Evolutionary conservation across 2,113 vertebrate species (phyloP), one percentile per base, ranked within the genome.

Genomic region (Amphiprion ocellaris): DNA sequence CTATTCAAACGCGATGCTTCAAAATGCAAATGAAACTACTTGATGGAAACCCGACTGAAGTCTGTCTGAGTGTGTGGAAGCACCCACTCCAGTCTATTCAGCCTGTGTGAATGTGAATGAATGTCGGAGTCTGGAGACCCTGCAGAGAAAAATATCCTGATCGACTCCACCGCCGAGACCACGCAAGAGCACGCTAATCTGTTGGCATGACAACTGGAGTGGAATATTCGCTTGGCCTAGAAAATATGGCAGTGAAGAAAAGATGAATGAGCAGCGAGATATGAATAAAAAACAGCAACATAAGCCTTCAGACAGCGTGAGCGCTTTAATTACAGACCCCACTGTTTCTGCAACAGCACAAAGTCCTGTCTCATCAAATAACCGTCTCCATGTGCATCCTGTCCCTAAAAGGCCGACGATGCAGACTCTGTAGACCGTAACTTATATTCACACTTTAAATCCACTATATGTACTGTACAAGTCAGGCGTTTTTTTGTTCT

Each of bases 171-270:
- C 76, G 81, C 81, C 26, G 69, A 68, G 77, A 74, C 85, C 77
- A 80, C 52, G 78, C 88, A 63, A 78, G 76, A 89, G 77, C 87
- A 88, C 66, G 80, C 86, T 90, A 91, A 92, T 92, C 88, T 90
- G 87, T 90, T 90, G 87, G 87, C 90, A 90, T 91, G 88, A 93
- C 90, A 92, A 93, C 90, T 83, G 89, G 80, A 88, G 87, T 92
- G 89, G 86, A 92, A 93, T 85, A 87, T 88, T 88, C 23, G 23
- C 85, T 90, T 92, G 91, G 83, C 90, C 92, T 91, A 91, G 91
- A 93, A 93, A 93, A 91, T 91, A 89, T 87, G 74, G 83, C 90
- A 80, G 74, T 81, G 82, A 83, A 83, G 84, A 90, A 93, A 92
- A 89, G 77, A 91, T 92, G 93, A 93, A 92, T 94, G 90, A 92